A percentile compares a stretch with the other conserved stretches of the same genome.
Conservation (phyloP, 2,888 invertebrate species). For the Hydroisotoma schaefferi region DNA sequence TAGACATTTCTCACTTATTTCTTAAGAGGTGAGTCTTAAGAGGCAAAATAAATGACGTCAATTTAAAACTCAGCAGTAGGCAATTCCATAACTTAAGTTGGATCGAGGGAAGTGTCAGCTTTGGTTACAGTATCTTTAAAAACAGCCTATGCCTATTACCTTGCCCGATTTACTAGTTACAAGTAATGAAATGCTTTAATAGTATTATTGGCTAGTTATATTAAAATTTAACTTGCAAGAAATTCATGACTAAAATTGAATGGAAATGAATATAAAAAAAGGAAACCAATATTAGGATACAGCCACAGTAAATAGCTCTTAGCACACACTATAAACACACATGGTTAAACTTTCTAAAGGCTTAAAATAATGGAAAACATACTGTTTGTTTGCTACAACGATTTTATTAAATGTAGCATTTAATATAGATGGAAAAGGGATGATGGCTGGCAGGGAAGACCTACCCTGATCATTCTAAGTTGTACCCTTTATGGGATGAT, state of each 20-base stretch:
- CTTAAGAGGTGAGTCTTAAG: conserved; percentile 9
- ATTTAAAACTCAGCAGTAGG: conserved; percentile 17
- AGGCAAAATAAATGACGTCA: conserved; percentile 14
- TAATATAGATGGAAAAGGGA: neutral
- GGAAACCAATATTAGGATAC: no score
- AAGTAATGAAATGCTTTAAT: no score
- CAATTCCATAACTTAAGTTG: conserved; percentile 15
- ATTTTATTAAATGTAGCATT: neutral
- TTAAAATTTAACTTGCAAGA: no score
- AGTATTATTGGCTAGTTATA: no score
- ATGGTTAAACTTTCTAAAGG: no score
- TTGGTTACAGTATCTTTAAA: conserved; percentile 9
- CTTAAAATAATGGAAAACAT: conserved; percentile 1
- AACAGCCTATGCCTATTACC: no score
- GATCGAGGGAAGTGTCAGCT: conserved; percentile 14
- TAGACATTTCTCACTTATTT: neutral
- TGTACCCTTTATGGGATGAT: conserved; percentile 31
- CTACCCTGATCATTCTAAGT: neutral
- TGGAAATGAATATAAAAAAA: no score
- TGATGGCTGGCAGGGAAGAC: neutral
- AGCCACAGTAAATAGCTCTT: no score
- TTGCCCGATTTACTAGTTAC: no score
- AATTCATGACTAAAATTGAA: no score
- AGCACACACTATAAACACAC: no score
- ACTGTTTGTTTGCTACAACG: neutral